These are phyloP conservation scores for Fregetta grallaria DNA, from an alignment of 2,113 vertebrate genomes.

Conservation along the genomic window DNA sequence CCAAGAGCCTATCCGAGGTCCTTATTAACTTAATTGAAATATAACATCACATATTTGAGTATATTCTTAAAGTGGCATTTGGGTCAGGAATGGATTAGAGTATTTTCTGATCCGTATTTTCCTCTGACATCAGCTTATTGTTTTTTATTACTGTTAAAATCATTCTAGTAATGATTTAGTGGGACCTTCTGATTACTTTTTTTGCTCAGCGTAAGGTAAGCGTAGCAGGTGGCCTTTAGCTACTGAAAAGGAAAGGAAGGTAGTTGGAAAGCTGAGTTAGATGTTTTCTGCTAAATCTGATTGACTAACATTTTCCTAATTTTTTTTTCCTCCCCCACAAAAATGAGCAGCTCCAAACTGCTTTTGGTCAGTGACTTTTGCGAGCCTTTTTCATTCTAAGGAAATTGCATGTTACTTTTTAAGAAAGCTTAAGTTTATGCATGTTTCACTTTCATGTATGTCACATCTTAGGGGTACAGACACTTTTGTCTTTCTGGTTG, in stretches of 20 bases:
- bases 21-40: background rate
- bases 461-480: background rate
- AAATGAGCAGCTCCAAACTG: background rate
- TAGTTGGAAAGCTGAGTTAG: background rate
- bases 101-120: background rate
- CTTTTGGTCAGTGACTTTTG: background rate
- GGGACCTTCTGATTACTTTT: background rate
- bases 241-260: background rate
- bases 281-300: background rate
- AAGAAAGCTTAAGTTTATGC: background rate
- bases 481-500: background rate
- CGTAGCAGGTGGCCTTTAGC: background rate
- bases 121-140: background rate
- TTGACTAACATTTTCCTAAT: background rate
- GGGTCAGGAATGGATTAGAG: background rate
- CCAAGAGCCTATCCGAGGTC: background rate
- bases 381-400: background rate
- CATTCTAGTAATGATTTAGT: background rate
- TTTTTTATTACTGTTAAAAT: background rate
- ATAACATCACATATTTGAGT: background rate
- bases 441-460: background rate
- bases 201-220: background rate
- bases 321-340: background rate
- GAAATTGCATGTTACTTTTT: conserved; percentile 15
- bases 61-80: background rate